Base-by-base conservation (phyloP, 2,797 vertebrate species). In the Ctenopoma multispine region DNA sequence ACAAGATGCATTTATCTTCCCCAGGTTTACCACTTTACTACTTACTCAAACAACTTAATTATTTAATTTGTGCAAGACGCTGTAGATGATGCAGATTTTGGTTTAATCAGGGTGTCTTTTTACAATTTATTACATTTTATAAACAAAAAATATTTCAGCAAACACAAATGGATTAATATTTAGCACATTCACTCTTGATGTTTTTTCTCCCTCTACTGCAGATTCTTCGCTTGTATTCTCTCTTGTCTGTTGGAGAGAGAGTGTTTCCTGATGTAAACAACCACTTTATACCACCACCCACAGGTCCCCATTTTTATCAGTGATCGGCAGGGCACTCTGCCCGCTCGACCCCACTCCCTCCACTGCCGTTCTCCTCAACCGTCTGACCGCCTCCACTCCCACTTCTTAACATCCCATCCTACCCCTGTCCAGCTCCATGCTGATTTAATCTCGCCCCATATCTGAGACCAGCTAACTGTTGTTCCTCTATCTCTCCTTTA, bases 361-460 rank as follows among this genome's bases (percentile, higher is more conserved):
- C 6, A 1, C 62, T 1, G 2, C 66, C 63, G 13, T 69, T 79
- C 79, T 55, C 67, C 77, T 81, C 69, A 66, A 65, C 69, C 84
- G 54, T 20, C 43, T 58, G 75, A 86, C 80, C 75, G 64, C 79
- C 57, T 44, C 56, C 48, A 75, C 49, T 58, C 50, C 69, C 68
- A 59, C 69, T 72, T 63, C 65, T 76, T 68, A 69, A 70, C 77
- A 79, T 47, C 77, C 74, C 54, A 56, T 81, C 69, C 56, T 67
- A 54, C 59, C 61, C 48, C 65, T 80, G 82, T 83, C 80, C 59
- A 61, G 72, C 74, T 40, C 67, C 78, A 60, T 1, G 62, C 75
- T 76, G 80, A 87, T 89, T 85, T 73, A 61, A 83, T 89, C 78
- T 89, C 7, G 1, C 56, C 69, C 75, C 46, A 27, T 55, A 51